phyloP scores from a whole-genome alignment of 2,888 invertebrate genomes.

The Caenorhabditis sp. region DNA sequence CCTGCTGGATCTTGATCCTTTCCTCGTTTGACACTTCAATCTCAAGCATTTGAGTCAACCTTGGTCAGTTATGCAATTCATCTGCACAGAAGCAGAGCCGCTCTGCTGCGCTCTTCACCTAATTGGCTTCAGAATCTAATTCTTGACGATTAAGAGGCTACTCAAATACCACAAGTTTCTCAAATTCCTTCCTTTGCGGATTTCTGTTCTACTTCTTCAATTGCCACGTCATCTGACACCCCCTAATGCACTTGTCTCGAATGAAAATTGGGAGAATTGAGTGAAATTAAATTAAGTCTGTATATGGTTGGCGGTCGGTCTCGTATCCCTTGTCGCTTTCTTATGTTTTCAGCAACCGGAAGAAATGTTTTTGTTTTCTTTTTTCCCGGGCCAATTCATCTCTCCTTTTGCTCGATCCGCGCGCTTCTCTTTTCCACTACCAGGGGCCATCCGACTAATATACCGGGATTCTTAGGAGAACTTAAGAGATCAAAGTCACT shows the following conservation, averaged over 20 bases:
- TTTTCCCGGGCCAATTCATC: background rate
- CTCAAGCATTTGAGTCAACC: background rate
- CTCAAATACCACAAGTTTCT: background rate
- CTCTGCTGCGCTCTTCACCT: background rate
- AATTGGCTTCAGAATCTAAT: background rate
- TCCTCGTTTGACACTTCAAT: background rate
- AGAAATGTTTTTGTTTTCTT: slow-evolving; percentile 4
- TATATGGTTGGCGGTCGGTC: slow-evolving; percentile 3
- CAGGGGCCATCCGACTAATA: no score
- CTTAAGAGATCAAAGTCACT: no score
- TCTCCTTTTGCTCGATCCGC: background rate
- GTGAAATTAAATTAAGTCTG: slow-evolving; percentile 6
- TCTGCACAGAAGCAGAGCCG: background rate
- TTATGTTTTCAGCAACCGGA: background rate
- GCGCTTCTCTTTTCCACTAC: background rate
- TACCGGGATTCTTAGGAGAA: no score
- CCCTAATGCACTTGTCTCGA: slow-evolving; percentile 22
- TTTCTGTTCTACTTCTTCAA: slow-evolving; percentile 4
- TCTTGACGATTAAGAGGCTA: background rate
- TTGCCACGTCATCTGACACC: slow-evolving; percentile 25
- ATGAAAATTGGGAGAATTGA: slow-evolving; percentile 3
- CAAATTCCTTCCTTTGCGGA: background rate
- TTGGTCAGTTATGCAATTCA: background rate
- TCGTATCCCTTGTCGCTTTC: background rate
- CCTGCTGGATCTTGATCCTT: background rate